Evolutionary conservation across 2,797 vertebrate species (phyloP).

Genomic region (Chrysocyon brachyurus): DNA sequence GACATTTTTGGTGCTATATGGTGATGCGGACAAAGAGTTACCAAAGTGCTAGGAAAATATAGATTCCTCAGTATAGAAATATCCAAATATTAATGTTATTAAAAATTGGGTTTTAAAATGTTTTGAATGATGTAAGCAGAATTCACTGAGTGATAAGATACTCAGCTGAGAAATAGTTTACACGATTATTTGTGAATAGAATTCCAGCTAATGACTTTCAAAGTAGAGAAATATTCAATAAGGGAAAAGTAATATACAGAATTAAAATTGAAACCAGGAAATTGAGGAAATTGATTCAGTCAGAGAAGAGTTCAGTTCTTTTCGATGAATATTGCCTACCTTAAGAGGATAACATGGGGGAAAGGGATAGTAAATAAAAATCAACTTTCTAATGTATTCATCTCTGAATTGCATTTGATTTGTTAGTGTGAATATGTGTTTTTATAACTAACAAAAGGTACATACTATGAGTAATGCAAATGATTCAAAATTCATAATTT

Average conservation of each 20-base stretch:
- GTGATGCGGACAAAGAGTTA: neutral
- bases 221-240: neutral
- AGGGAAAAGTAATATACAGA: neutral
- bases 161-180: neutral
- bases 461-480: neutral
- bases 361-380: neutral
- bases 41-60: neutral
- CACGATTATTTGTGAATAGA: neutral
- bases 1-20: neutral
- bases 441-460: neutral
- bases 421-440: neutral
- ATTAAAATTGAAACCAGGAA: neutral
- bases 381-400: neutral
- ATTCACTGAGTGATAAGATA: neutral
- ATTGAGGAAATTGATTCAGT: neutral
- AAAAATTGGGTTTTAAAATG: conserved; percentile 9
- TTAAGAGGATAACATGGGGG: neutral
- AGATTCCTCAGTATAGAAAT: neutral
- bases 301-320: neutral
- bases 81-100: neutral
- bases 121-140: neutral
- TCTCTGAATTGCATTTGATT: neutral
- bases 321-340: neutral
- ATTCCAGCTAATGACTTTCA: conserved; percentile 29
- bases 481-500: neutral